Base-by-base conservation (phyloP, 1,140 invertebrate genomes). In the Drosophila gunungcola region DNA sequence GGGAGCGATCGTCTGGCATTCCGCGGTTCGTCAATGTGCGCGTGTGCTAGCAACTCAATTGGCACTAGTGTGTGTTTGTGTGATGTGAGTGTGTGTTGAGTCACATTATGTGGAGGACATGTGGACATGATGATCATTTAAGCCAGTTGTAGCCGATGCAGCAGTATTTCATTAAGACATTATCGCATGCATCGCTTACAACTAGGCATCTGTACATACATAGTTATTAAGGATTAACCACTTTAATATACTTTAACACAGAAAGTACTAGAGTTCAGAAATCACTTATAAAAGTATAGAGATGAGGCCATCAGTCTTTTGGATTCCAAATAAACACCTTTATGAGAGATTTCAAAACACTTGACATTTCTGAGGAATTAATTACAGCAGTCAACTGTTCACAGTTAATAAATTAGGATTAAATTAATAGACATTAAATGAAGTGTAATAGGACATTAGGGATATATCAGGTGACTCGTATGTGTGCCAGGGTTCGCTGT, bases 1-100 rank as follows among this genome's bases (percentile, higher is more conserved):
- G 38, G 38, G 53, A 42, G 42, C 38, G 54, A 42, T 60, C 38
- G 54, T 56, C 41, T 62, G 45, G 76, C 81, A 78, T 85, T 82
- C 70, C 75, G 61, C 74, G 68, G 81, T 68, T 80, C 84, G 78
- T 85, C 81, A 53, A 84, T 88, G 83, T 88, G 83, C 83, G 83
- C 83, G 83, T 88, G 83, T 88, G 83, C 83, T 88, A 86, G 83
- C 82, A 86, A 82, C 78, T 86, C 65, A 81, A 86, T 78, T 72
- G 64, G 73, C 80, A 80, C 79, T 82, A 74, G 60, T 45, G 57
- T 39, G 61, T 27, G 53, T 83, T 21, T 29, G 67, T 48, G 21
- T 42, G n/a, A 1, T 4, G 56, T 43, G 56, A 34, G 55, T n/a
- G 43, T 75, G 62, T 46, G 36, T 46, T 61, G 65, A 56, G 55